A percentile compares a stretch with the other conserved stretches of the same genome.
phyloP scores from a whole-genome alignment of 2,113 vertebrate species.

The Hemichromis elongatus region DNA sequence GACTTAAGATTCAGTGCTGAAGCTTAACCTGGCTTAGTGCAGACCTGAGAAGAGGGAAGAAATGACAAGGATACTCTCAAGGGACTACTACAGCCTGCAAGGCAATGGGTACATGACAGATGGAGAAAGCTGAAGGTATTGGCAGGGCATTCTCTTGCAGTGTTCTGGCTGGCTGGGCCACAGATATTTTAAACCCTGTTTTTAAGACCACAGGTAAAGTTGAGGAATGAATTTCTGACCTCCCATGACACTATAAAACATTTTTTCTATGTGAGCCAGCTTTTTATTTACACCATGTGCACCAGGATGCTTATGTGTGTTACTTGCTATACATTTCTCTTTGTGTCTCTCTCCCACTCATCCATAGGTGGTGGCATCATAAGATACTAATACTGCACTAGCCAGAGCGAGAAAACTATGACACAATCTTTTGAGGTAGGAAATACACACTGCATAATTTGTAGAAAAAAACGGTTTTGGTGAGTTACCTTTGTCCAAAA shows the following conservation, averaged over 20 bases:
- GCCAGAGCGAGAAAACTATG: background rate
- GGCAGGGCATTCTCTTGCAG: background rate
- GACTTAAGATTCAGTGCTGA: background rate
- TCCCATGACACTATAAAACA: background rate
- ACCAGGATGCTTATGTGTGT: background rate
- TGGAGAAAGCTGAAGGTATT: background rate
- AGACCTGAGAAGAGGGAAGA: background rate
- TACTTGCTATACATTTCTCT: background rate
- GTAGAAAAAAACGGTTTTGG: background rate
- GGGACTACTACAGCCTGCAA: background rate
- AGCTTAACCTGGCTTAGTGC: background rate
- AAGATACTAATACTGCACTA: background rate
- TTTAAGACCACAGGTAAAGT: background rate
- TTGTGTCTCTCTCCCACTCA: background rate
- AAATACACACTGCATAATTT: background rate
- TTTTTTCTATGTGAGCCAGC: background rate
- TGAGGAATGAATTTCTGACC: background rate
- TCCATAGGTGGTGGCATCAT: background rate
- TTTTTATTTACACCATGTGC: background rate
- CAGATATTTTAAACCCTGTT: background rate
- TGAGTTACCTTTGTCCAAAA: background rate
- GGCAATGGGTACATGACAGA: background rate
- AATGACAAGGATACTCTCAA: background rate
- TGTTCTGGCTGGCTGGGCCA: background rate
- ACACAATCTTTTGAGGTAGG: background rate